Base-by-base conservation (phyloP, 1,140 invertebrate genomes). In the Linepithema humile region DNA sequence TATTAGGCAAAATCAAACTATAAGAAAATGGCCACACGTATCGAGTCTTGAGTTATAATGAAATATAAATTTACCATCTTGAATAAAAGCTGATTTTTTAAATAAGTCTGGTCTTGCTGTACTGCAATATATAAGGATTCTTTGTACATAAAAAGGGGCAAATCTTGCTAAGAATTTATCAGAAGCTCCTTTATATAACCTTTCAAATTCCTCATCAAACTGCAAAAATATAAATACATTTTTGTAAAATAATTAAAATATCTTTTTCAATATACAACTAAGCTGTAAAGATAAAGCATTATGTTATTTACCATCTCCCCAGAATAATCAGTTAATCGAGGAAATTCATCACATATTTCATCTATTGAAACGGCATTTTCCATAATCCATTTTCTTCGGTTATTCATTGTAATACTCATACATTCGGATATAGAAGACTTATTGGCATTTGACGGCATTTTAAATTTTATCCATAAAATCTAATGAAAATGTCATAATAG, bases 401-500 rank as follows among this genome's bases (percentile, higher is more conserved):
- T 59, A 9, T 59, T 32, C 55, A 59, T 59, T 0, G 55, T 59
- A 29, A 59, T 3, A 12, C 26, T 2, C 55, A 29, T 59, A 29
- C 59, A 62, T 9, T 62, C 32, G 0, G 35, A 62, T 62, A 62
- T 62, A 4, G 17, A 7, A 20, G 3, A 38, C 38, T 62, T 62
- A 38, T 62, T 38, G 2, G 5, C 20, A 6, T 62, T 20, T 20
- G 29, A 62, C 0, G 59, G 17, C 32, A 62, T 38, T 2, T 62
- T 62, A 38, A 62, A 62, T 38, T 62, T 62, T 10, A 62, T 62
- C 59, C 59, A 62, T 62, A 17, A 62, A 35, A 62, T 62, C n/a
- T 62, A 4, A 62, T 45, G 29, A 17, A 59, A 3, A 32, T 59
- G 12, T 4, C 26, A 59, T n/a, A 59, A 59, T 15, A 12, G 29